Evolutionary conservation across 2,888 invertebrate species (phyloP).

Genomic region (Sialis lutaria): DNA sequence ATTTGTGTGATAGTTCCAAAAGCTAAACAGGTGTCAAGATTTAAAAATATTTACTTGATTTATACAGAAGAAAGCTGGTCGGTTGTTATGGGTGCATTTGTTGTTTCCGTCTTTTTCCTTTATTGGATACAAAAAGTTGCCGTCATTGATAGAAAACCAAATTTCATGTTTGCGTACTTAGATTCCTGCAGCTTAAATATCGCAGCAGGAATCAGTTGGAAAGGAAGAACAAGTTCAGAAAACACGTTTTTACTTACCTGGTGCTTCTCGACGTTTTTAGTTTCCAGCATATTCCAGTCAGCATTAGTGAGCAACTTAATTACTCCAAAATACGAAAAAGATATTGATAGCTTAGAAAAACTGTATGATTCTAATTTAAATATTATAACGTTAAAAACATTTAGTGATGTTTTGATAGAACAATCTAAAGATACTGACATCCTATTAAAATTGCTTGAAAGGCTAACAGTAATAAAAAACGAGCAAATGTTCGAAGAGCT

Average conservation of each 20-base stretch:
- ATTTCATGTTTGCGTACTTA: not conserved
- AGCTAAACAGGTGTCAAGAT: not conserved
- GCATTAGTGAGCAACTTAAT: not conserved
- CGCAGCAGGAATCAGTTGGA: not conserved
- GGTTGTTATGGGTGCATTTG: not conserved
- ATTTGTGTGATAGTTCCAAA: not conserved
- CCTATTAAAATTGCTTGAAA: not conserved
- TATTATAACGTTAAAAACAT: not conserved
- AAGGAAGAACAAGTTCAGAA: not conserved
- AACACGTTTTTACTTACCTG: not conserved
- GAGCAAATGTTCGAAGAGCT: not conserved
- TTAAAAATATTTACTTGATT: not conserved
- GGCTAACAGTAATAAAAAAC: not conserved
- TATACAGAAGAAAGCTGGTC: not conserved
- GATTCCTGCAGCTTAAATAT: not conserved
- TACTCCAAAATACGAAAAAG: not conserved
- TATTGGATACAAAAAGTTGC: not conserved
- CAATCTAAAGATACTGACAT: not conserved
- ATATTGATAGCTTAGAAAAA: not conserved
- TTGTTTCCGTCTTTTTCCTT: not conserved
- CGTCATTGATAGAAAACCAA: not conserved
- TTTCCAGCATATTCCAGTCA: not conserved
- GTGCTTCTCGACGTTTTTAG: not conserved
- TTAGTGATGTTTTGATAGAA: not conserved
- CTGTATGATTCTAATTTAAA: not conserved